phyloP scores from a whole-genome alignment of 2,797 vertebrate genomes.

The Parambassis ranga region DNA sequence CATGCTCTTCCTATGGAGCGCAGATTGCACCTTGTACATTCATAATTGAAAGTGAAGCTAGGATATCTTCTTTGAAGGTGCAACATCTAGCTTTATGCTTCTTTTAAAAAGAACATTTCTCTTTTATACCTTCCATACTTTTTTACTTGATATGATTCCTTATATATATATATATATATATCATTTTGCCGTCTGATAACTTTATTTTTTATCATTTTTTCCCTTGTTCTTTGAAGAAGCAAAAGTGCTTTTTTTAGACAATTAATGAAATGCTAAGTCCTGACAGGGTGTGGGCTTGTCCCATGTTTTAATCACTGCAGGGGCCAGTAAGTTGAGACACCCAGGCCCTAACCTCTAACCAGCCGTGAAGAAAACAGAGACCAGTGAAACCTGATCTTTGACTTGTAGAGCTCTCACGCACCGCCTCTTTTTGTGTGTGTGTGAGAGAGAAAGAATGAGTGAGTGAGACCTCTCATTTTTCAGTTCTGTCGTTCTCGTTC shows the following conservation, averaged over 20 bases:
- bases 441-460: conserved; percentile 13
- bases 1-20: conserved; percentile 63
- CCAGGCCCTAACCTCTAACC: conserved; percentile 61
- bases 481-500: conserved; percentile 60
- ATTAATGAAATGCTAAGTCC: conserved; percentile 51
- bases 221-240: not conserved
- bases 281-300: conserved; percentile 39
- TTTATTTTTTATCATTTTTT: conserved; percentile 18
- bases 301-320: conserved; percentile 53
- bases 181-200: not conserved
- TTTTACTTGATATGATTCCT: conserved; percentile 26
- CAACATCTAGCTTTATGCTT: conserved; percentile 57
- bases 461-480: conserved; percentile 74
- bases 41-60: conserved; percentile 76
- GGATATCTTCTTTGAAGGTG: conserved; percentile 51
- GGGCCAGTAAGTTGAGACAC: conserved; percentile 74
- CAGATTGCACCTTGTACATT: conserved; percentile 65
- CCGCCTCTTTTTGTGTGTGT: conserved; percentile 52
- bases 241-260: conserved; percentile 8
- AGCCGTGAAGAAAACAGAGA: conserved; percentile 73
- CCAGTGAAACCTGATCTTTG: conserved; percentile 77
- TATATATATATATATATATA: conserved; percentile 34
- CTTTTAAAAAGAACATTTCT: conserved; percentile 6
- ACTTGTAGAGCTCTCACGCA: conserved; percentile 71
- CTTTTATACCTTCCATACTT: conserved; percentile 4